A percentile compares a stretch with the other conserved stretches of the same genome.
These are phyloP conservation scores for Oreohelix idahoensis DNA, from an alignment of 1,140 invertebrate species.

Conservation along the genomic window DNA sequence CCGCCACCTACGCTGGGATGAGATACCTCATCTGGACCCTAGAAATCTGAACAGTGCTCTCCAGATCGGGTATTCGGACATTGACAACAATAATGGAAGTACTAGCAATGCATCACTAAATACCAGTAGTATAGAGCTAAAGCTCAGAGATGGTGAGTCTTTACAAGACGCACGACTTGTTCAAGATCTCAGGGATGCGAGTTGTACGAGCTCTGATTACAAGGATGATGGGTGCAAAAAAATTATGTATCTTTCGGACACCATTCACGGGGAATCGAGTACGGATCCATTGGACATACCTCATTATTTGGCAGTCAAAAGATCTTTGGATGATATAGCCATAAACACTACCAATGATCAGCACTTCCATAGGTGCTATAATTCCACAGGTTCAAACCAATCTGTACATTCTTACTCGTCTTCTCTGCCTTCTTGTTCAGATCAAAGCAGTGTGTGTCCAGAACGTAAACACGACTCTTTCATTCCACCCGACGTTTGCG, in stretches of 20 bases:
- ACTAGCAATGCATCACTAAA: background rate
- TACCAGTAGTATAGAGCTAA: background rate
- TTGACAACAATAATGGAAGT: background rate
- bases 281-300: background rate
- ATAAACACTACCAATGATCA: background rate
- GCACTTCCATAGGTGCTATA: background rate
- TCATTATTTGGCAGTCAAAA: background rate
- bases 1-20: constrained; percentile 43
- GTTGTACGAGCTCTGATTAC: background rate
- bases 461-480: background rate
- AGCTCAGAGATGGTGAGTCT: background rate
- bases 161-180: background rate
- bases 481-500: background rate
- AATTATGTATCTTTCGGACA: background rate
- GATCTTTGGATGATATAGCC: background rate
- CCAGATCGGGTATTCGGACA: background rate
- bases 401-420: background rate
- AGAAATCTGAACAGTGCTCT: constrained; percentile 8
- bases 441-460: background rate
- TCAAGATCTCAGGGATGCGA: background rate
- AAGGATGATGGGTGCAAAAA: background rate
- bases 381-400: background rate
- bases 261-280: background rate
- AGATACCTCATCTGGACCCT: constrained; percentile 26
- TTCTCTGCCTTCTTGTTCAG: background rate